These are phyloP conservation scores for Athalia circularis DNA, from an alignment of 2,888 invertebrate genomes.

Conservation along the genomic window DNA sequence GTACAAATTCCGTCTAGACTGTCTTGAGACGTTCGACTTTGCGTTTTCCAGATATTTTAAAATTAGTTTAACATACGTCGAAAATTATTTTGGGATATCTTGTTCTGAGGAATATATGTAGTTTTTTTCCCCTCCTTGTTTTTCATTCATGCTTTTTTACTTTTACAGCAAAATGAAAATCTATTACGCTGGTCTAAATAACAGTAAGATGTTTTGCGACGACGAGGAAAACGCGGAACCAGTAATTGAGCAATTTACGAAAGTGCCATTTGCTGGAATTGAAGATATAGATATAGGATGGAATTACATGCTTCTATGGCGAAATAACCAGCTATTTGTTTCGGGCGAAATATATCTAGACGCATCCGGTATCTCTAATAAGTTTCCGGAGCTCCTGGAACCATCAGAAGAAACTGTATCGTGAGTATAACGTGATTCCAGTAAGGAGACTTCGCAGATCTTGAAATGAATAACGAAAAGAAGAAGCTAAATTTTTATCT, in stretches of 20 bases:
- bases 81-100: no score
- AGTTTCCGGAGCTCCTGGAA: not conserved
- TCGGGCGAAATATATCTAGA: slow-evolving; percentile 55
- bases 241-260: slow-evolving; percentile 57
- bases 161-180: slow-evolving; percentile 32
- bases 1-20: not conserved
- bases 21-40: no score
- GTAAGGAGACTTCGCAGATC: not conserved
- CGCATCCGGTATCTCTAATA: not conserved
- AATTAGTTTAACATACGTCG: no score
- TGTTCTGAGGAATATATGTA: no score
- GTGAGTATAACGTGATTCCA: not conserved
- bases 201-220: slow-evolving; percentile 54
- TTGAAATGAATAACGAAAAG: not conserved
- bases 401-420: not conserved
- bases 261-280: slow-evolving; percentile 57
- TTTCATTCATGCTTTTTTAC: not conserved
- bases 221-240: slow-evolving; percentile 41
- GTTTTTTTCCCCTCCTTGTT: no score
- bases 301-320: slow-evolving; percentile 69
- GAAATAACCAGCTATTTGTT: slow-evolving; percentile 60
- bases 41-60: no score
- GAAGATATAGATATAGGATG: slow-evolving; percentile 68
- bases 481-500: not conserved
- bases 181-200: slow-evolving; percentile 64